Base-by-base conservation (phyloP, 2,888 invertebrate genomes). In the Lasioglossum pauxillum region DNA sequence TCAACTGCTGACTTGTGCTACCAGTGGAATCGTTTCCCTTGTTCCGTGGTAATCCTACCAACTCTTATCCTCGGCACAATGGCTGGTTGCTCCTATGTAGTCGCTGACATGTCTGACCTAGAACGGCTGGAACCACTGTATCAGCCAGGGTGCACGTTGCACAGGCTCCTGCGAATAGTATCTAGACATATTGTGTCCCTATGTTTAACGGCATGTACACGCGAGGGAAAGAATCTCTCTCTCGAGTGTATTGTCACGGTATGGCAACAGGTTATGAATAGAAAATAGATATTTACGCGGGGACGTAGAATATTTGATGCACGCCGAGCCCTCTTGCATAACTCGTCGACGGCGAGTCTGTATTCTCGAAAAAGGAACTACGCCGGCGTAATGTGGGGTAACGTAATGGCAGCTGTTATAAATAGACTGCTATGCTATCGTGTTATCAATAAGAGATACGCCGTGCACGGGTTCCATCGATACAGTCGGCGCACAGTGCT, bases 391-490 rank as follows among this genome's bases (percentile, higher is more conserved):
- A 84, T 57, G 57, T 83, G 57, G 46, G 44, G 67, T 83, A 79
- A 83, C 83, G 85, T 83, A 78, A 74, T 16, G 64, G 71, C 67
- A 16, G 35, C 57, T n/a, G 72, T 41, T 80, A 82, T 78, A 87
- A 88, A 89, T 88, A 89, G 81, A 76, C 79, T 74, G 84, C 76
- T 75, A 80, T 77, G 71, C 64, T 71, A 38, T 53, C 57, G 67
- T 75, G 60, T 64, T 85, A 88, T 88, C 87, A 88, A 85, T 89
- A 88, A 88, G 72, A 82, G 71, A 85, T 87, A 82, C 16, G 67
- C 75, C 31, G 49, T 7, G 31, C 19, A 31, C 64, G 31, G 31
- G 31, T 64, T 16, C 31, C 31, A 31, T 64, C 64, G 64, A 64
- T 19, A 64, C 31, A 53, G 19, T 69, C 38, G 38, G 38, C 7